phyloP scores from a whole-genome alignment of 2,888 invertebrate species.

The Folsomia candida region DNA sequence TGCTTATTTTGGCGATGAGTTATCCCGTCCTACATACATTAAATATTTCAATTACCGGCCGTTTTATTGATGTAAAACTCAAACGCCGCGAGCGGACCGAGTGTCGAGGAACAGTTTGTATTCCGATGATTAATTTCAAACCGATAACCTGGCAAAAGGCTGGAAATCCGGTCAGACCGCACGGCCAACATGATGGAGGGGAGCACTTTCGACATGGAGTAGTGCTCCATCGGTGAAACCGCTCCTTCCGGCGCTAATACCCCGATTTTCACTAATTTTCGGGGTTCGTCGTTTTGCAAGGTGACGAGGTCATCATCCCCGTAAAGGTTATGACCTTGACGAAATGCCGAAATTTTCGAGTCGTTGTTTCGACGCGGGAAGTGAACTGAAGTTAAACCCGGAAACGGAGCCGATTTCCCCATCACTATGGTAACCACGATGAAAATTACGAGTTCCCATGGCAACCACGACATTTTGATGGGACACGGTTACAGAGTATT shows the following conservation, averaged over 20 bases:
- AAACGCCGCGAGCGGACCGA: slow-evolving; percentile 74
- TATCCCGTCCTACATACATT: not conserved
- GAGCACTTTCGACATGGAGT: slow-evolving; percentile 65
- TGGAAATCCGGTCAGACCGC: slow-evolving; percentile 51
- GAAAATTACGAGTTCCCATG: no score
- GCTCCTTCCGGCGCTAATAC: slow-evolving; percentile 64
- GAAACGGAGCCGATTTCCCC: no score
- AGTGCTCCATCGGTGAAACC: slow-evolving; percentile 58
- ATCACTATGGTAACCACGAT: no score
- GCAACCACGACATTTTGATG: no score
- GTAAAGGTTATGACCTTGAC: no score
- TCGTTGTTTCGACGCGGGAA: no score
- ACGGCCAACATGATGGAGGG: slow-evolving; percentile 71
- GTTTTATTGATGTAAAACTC: slow-evolving; percentile 69
- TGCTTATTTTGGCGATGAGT: no score
- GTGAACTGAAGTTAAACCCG: no score
- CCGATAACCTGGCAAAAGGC: slow-evolving; percentile 65
- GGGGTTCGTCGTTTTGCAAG: no score
- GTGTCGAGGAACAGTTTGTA: slow-evolving; percentile 72
- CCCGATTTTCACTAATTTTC: slow-evolving; percentile 64
- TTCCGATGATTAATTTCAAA: slow-evolving; percentile 69
- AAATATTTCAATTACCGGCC: slow-evolving; percentile 59
- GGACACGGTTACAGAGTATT: no score
- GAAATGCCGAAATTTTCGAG: no score
- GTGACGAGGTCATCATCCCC: no score